Evolutionary conservation across 1,140 invertebrate genomes (phyloP).

Genomic region (Luehdorfia chinensis): DNA sequence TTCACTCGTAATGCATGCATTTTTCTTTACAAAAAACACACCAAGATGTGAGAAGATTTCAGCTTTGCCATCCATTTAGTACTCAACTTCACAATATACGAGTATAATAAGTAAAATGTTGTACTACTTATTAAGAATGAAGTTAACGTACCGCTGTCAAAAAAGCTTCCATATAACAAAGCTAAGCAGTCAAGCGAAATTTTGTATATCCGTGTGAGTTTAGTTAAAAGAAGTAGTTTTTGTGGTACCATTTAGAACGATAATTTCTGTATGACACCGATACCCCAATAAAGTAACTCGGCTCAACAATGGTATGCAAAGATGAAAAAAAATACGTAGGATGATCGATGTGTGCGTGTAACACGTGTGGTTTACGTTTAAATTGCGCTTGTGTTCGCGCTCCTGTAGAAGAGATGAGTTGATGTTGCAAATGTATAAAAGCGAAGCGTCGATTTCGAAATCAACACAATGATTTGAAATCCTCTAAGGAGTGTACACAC

Average conservation of each 20-base stretch:
- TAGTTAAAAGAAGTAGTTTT: slow-evolving; percentile 25
- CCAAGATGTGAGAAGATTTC: too few species aligned
- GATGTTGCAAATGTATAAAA: slow-evolving; percentile 76
- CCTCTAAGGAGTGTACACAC: slow-evolving; percentile 65
- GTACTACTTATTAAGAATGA: too few species aligned
- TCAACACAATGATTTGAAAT: slow-evolving; percentile 72
- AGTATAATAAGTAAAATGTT: too few species aligned
- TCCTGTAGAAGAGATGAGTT: slow-evolving; percentile 57
- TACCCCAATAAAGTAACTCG: slow-evolving; percentile 55
- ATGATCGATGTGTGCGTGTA: slow-evolving; percentile 35
- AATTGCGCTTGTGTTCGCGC: slow-evolving; percentile 31
- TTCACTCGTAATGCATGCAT: too few species aligned
- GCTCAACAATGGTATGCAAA: slow-evolving; percentile 51
- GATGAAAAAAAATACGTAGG: slow-evolving; percentile 55
- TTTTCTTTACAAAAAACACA: too few species aligned
- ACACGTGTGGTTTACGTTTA: slow-evolving; percentile 24
- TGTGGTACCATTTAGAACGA: slow-evolving; percentile 20
- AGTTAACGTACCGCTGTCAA: too few species aligned
- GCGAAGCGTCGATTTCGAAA: slow-evolving; percentile 72
- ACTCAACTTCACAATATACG: too few species aligned
- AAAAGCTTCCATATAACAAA: slow-evolving; percentile 7
- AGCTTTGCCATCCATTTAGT: too few species aligned
- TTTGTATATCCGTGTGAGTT: slow-evolving; percentile 15
- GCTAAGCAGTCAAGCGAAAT: slow-evolving; percentile 16
- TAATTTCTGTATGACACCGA: slow-evolving; percentile 47